Evolutionary conservation across 2,797 vertebrate species (phyloP), one percentile per base, ranked within the genome.

Genomic region (Remorina albescens): DNA sequence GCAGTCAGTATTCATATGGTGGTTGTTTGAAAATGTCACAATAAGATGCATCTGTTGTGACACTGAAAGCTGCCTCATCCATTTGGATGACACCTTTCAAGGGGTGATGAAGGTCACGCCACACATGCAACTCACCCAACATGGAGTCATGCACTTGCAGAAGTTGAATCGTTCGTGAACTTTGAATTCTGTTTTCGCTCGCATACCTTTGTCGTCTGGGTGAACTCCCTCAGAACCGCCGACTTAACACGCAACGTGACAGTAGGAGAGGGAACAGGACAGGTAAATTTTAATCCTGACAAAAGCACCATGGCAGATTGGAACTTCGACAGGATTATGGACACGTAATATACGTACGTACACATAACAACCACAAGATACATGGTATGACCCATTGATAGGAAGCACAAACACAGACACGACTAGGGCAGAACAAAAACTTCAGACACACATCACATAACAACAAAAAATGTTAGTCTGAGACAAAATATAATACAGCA

Each of bases 251-350:
- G 89, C 82, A 90, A 91, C 74, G 82, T 86, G 86, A 92, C 83
- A 83, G 71, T 81, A 86, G 87, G 88, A 89, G 86, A 91, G 76
- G 90, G 88, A 92, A 93, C 85, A 92, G 83, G 91, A 92, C 88
- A 93, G 80, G 84, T 87, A 83, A 92, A 87, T 86, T 72, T 91
- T 78, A 94, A 93, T 91, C 91, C 90, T 90, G 92, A 90, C 90
- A 90, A 80, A 94, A 90, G 89, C 74, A 85, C 90, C 84, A 85
- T 63, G 88, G 83, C 64, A 78, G 63, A 25, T 78, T 89, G 88
- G 88, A 81, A 88, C 83, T 89, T 92, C 60, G 86, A 89, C 86
- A 92, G 90, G 90, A 91, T 93, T 90, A 83, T 64, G 74, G 51
- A 89, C 55, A 90, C 74, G 80, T 49, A 80, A 42, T 82, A 58